Base-by-base conservation (phyloP, 1,140 invertebrate species). In the Drosophila athabasca region DNA sequence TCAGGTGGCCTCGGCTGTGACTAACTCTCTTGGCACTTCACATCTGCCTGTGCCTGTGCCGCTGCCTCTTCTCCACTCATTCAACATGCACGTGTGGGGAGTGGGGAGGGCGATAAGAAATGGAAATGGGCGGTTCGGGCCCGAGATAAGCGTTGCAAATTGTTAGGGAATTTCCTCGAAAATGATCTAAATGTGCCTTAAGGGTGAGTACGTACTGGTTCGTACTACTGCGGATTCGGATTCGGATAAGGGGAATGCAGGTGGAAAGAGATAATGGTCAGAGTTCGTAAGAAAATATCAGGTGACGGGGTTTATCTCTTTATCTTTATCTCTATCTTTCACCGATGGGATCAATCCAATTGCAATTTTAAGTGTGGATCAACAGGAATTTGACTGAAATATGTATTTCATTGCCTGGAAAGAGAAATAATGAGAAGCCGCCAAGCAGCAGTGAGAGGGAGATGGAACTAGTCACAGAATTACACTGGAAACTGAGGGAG, bases 151-250 rank as follows among this genome's bases (percentile, higher is more conserved):
- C 49, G 50, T 44, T 58, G 64, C 51, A 68, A 69, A 69, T 69
- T 69, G 50, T 59, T 61, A 59, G 64, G 59, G 65, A 62, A 85
- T 76, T 83, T 83, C 81, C 62, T 59, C 31, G 76, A 66, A 85
- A 76, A 49, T 31, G 65, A 62, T 60, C 52, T 52, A 71, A 81
- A 58, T n/a, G 51, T 39, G 35, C 11, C 35, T 4, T 5, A 39
- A 13, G 35, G 11, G 35, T 39, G 35, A 11, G 35, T 39, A 11
- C 35, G 5, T 13, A 29, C 44, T 2, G 17, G 46, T 26, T 62
- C 11, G 51, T 0, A n/a, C n/a, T n/a, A n/a, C 0, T 19, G 17
- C 17, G 17, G 9, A 39, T 69, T 26, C 24, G 24, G 0, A 5
- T 26, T 26, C 24, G 24, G 24, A 4, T 69, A 24, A 48, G 39